A percentile compares a stretch with the other conserved stretches of the same genome.
phyloP scores from a whole-genome alignment of 2,888 invertebrate species.

The Chalcis sispes region DNA sequence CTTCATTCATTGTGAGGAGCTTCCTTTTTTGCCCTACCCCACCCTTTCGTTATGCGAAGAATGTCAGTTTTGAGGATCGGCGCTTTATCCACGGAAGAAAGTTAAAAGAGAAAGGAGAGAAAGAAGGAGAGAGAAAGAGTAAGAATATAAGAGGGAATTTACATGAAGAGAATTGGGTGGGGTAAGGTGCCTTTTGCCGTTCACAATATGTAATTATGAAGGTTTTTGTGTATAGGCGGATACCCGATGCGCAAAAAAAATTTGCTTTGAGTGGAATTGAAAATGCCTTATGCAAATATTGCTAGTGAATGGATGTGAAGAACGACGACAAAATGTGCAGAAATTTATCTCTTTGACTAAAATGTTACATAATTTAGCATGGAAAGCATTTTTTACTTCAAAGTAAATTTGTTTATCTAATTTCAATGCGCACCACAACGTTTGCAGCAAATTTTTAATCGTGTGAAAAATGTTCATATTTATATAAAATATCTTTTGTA shows the following conservation, averaged over 20 bases:
- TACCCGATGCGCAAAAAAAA: slow-evolving; percentile 14
- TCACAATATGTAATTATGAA: slow-evolving; percentile 42
- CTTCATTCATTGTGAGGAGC: neutral
- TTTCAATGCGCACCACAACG: too few relatives aligned
- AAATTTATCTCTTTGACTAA: too few relatives aligned
- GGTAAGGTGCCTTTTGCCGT: slow-evolving; percentile 18
- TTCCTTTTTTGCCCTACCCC: neutral
- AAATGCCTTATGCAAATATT: slow-evolving; percentile 51
- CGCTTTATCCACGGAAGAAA: slow-evolving; percentile 40
- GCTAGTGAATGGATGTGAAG: slow-evolving; percentile 5
- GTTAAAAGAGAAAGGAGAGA: slow-evolving; percentile 20
- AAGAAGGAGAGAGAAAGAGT: slow-evolving; percentile 7
- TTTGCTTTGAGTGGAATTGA: slow-evolving; percentile 27
- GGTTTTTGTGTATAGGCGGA: slow-evolving; percentile 38
- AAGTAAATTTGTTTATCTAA: too few relatives aligned
- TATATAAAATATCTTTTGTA: too few relatives aligned
- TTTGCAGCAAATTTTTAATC: too few relatives aligned
- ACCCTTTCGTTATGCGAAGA: slow-evolving; percentile 43
- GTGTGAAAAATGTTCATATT: too few relatives aligned
- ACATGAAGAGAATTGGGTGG: slow-evolving; percentile 28
- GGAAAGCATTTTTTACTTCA: too few relatives aligned
- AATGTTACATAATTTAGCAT: too few relatives aligned
- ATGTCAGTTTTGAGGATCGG: slow-evolving; percentile 48
- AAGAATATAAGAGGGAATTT: slow-evolving; percentile 29
- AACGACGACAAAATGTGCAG: too few relatives aligned